Evolutionary conservation across 2,797 vertebrate genomes (phyloP).

Genomic region (Pterois miles): DNA sequence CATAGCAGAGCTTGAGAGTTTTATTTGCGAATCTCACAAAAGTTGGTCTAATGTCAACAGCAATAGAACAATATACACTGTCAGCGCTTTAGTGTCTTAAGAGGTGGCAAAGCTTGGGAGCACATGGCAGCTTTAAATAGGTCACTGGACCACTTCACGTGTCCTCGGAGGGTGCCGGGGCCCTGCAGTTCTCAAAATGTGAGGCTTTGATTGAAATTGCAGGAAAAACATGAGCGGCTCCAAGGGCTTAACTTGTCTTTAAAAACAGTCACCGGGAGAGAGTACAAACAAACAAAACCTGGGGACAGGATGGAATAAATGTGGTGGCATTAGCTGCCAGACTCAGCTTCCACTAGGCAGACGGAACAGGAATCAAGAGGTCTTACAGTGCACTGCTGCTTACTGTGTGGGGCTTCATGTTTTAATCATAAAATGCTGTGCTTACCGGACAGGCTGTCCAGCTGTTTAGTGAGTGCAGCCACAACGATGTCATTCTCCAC

Average conservation of each 20-base stretch:
- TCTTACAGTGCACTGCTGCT: slow-evolving; percentile 13
- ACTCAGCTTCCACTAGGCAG: slow-evolving; percentile 54
- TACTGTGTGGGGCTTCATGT: slow-evolving; percentile 32
- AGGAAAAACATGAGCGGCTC: slow-evolving; percentile 75
- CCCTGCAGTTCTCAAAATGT: slow-evolving; percentile 64
- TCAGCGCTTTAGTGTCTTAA: slow-evolving; percentile 60
- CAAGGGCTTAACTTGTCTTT: slow-evolving; percentile 67
- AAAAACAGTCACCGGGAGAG: slow-evolving; percentile 69
- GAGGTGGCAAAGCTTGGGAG: slow-evolving; percentile 55
- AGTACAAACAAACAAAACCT: slow-evolving; percentile 78
- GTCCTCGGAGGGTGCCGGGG: slow-evolving; percentile 64
- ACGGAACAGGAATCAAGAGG: slow-evolving; percentile 55
- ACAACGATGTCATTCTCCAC: slow-evolving; percentile 96
- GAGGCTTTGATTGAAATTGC: slow-evolving; percentile 77
- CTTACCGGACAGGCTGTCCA: slow-evolving; percentile 91
- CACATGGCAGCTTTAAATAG: slow-evolving; percentile 80
- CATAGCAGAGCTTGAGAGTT: slow-evolving; percentile 37
- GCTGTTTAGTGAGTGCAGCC: slow-evolving; percentile 91
- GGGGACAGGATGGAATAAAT: slow-evolving; percentile 74
- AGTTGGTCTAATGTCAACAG: slow-evolving; percentile 69
- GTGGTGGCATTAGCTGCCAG: slow-evolving; percentile 64
- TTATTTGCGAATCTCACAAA: slow-evolving; percentile 74
- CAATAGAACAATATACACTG: slow-evolving; percentile 39
- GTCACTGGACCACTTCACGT: slow-evolving; percentile 84
- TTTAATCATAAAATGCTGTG: slow-evolving; percentile 32